These are phyloP conservation scores for Ganaspis sp. DNA, from an alignment of 1,140 invertebrate genomes.

Conservation along the genomic window DNA sequence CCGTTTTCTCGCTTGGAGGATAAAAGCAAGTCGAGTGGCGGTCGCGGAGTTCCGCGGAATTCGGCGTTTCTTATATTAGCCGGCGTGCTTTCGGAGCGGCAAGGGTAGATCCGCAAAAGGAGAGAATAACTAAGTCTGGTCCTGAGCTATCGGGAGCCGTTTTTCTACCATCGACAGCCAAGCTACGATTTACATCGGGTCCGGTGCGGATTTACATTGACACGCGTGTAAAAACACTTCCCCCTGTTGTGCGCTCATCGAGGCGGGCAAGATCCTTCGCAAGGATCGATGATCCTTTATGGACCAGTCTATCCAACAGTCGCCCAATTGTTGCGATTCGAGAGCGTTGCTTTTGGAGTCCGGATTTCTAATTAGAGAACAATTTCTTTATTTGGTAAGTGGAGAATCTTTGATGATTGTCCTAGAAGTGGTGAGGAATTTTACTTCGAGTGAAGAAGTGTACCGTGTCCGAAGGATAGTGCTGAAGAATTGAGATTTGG, in stretches of 20 bases:
- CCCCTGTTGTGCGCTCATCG: slow-evolving; percentile 46
- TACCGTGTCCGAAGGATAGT: too few species aligned
- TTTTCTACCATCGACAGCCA: slow-evolving; percentile 51
- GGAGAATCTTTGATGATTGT: too few species aligned
- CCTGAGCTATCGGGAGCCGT: slow-evolving; percentile 45
- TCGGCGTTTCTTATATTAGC: slow-evolving; percentile 67
- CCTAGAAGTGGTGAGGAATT: too few species aligned
- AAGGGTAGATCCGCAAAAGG: slow-evolving; percentile 61
- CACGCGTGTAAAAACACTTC: slow-evolving; percentile 70
- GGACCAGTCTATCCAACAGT: slow-evolving; percentile 32
- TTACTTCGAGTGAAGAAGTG: too few species aligned
- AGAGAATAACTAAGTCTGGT: slow-evolving; percentile 55
- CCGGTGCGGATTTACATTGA: slow-evolving; percentile 70
- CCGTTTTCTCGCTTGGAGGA: not conserved
- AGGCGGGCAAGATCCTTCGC: slow-evolving; percentile 21
- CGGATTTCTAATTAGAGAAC: too few species aligned
- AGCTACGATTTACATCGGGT: slow-evolving; percentile 63
- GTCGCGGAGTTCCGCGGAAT: slow-evolving; percentile 66
- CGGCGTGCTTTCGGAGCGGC: slow-evolving; percentile 51
- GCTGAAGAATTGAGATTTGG: too few species aligned
- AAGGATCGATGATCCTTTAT: slow-evolving; percentile 13
- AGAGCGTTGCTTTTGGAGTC: too few species aligned
- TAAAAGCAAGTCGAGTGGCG: slow-evolving; percentile 18
- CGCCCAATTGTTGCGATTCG: slow-evolving; percentile 24
- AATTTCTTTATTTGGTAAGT: too few species aligned